Base-by-base conservation (phyloP, 2,797 vertebrate genomes). In the Gadopsis bispinosus region DNA sequence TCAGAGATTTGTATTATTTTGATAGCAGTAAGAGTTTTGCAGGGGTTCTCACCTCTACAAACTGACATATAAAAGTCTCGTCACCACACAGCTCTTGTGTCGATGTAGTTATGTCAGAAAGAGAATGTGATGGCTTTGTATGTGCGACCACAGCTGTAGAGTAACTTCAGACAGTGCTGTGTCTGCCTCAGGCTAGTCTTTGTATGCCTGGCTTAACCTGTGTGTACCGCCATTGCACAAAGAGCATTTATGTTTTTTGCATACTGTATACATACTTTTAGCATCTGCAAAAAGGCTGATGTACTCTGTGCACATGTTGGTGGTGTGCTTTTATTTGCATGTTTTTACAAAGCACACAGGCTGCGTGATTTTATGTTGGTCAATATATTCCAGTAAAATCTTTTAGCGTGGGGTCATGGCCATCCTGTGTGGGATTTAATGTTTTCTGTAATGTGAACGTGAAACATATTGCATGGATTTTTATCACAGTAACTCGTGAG, bases 111-210 rank as follows among this genome's bases (percentile, higher is more conserved):
- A 20, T 29, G 22, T 20, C 1, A 53, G n/a, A 17, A 47, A 61
- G 11, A 81, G 35, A 61, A 67, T 26, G 33, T 55, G 69, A 64
- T 48, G 39, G n/a, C 11, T 29, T 37, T 59, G 48, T 43, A 20
- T 41, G 13, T 26, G 14, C 50, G 5, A 53, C 13, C 11, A 54
- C 64, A 64, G 66, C 53, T 51, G 41, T 11, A 47, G 5, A 65
- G 17, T 39, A 58, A 53, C 62, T n/a, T 53, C 31, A 47, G 17
- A 47, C 37, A 13, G 26, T 35, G 71, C 26, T 35, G 56, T 35
- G 13, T 45, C 19, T 33, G 53, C 63, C 39, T 66, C 8, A 56
- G 55, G 61, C 51, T 6, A 64, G 55, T 35, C 26, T 41, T 16
- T 69, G 26, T 20, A 45, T 14, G 19, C 17, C 62, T 11, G n/a